Percentiles rank a stretch among this genome's conserved stretches.
phyloP scores from a whole-genome alignment of 1,140 invertebrate genomes.

The Chymomyza costata region DNA sequence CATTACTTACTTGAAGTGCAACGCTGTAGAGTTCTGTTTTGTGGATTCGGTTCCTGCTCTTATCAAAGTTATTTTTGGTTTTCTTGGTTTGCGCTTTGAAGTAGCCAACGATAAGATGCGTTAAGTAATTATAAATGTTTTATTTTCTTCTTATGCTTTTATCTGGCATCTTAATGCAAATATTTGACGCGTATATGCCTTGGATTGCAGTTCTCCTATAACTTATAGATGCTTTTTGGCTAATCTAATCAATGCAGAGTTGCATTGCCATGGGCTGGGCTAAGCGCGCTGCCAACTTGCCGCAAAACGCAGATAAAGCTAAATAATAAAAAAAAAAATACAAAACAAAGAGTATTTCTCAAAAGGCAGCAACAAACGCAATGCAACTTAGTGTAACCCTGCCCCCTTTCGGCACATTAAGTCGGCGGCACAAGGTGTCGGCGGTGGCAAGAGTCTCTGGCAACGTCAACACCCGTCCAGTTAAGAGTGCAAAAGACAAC shows the following conservation, averaged over 20 bases:
- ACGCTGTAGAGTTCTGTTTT: conserved; percentile 59
- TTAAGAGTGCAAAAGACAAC: background rate
- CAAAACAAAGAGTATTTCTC: too few relatives aligned
- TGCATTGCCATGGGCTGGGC: too few relatives aligned
- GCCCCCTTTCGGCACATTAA: too few relatives aligned
- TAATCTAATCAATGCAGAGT: conserved; percentile 61
- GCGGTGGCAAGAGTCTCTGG: too few relatives aligned
- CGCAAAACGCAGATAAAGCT: too few relatives aligned
- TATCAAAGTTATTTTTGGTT: conserved; percentile 61
- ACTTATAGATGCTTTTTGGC: conserved; percentile 37
- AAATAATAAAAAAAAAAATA: too few relatives aligned
- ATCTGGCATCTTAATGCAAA: conserved; percentile 70
- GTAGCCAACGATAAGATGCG: conserved; percentile 60
- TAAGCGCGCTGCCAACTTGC: too few relatives aligned
- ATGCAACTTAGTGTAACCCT: background rate
- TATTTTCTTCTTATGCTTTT: conserved; percentile 19
- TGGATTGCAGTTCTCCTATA: conserved; percentile 31
- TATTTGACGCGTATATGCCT: conserved; percentile 62
- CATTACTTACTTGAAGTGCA: too few relatives aligned
- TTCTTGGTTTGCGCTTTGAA: conserved; percentile 56
- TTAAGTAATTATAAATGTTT: conserved; percentile 73
- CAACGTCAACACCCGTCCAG: background rate
- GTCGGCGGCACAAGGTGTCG: too few relatives aligned
- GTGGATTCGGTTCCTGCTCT: too few relatives aligned
- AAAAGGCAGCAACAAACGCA: too few relatives aligned